Evolutionary conservation across 2,113 vertebrate genomes (phyloP), one percentile per base, ranked within the genome.

Genomic region (Petromus typicus): DNA sequence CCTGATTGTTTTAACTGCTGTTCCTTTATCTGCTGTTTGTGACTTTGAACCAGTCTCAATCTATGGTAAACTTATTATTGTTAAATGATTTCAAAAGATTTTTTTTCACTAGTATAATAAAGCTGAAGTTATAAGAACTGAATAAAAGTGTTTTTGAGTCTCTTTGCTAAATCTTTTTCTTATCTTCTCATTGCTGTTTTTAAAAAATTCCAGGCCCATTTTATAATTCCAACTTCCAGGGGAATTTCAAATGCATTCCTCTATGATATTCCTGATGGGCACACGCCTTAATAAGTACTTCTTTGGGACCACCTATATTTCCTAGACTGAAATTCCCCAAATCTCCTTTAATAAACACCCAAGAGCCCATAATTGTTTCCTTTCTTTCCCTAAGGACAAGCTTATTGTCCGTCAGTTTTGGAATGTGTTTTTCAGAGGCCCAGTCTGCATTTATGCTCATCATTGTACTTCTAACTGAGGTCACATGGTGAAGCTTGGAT

Each of bases 301-400:
- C 66, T 90, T 84, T 94, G 76, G 76, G 30, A 76, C 89, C 54
- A 89, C 84, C 61, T 59, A 20, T 9, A 25, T 89, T 97, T 97
- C 92, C 95, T 89, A 95, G 76, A 48, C 40, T 66, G 79, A 97
- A 97, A 97, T 96, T 83, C 86, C 96, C 91, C n/a, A 95, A 92
- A 95, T 96, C 40, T 94, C 84, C 75, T 51, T 89, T 48, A 93
- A 5, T 93, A 57, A 90, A 67, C 40, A 86, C 54, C 90, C 61
- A 43, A 92, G 40, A 22, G 56, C n/a, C 27, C 73, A 76, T 71
- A 30, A 9, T 69, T 48, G 76, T 51, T 97, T 96, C 95, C 94
- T 96, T 94, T 84, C 88, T 93, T 92, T 89, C 61, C 94, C 57
- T 75, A 93, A 71, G 48, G 91, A 93, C 78, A 96, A 95, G 71